A percentile compares a stretch with the other conserved stretches of the same genome.
These are phyloP conservation scores for Aepyceros melampus DNA, from an alignment of 2,113 vertebrate genomes.

Conservation along the genomic window DNA sequence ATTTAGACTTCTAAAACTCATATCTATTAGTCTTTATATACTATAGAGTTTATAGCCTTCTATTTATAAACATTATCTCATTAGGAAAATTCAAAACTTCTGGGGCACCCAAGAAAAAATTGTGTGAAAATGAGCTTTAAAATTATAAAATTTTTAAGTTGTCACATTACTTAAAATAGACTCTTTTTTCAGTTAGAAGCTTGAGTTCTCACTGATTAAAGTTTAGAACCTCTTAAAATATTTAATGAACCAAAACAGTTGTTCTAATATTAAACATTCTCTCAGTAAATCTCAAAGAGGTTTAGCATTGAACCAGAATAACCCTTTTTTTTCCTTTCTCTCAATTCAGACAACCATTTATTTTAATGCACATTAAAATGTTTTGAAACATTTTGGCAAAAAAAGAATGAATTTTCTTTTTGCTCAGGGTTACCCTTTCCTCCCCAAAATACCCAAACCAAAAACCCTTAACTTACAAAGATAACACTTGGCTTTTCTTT, in stretches of 20 bases:
- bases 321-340: not conserved
- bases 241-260: slow-evolving; percentile 51
- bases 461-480: not conserved
- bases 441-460: not conserved
- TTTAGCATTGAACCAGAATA: slow-evolving; percentile 38
- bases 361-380: slow-evolving; percentile 30
- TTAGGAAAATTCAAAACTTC: slow-evolving; percentile 34
- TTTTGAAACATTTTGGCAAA: slow-evolving; percentile 35
- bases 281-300: slow-evolving; percentile 34
- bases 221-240: slow-evolving; percentile 58
- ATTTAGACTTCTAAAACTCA: slow-evolving; percentile 12
- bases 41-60: not conserved
- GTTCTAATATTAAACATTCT: slow-evolving; percentile 51
- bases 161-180: slow-evolving; percentile 26
- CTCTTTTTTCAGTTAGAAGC: slow-evolving; percentile 20
- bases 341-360: slow-evolving; percentile 20
- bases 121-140: slow-evolving; percentile 17
- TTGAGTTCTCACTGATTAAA: slow-evolving; percentile 52
- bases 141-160: slow-evolving; percentile 22
- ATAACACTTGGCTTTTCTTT: not conserved
- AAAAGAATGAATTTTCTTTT: not conserved
- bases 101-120: not conserved
- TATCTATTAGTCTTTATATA: not conserved
- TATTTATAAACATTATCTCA: slow-evolving; percentile 14
- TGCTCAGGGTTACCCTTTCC: not conserved